Percentiles rank a stretch among this genome's conserved stretches.
Evolutionary conservation across 1,140 invertebrate genomes (phyloP).

Genomic region (Drosophila aff.): DNA sequence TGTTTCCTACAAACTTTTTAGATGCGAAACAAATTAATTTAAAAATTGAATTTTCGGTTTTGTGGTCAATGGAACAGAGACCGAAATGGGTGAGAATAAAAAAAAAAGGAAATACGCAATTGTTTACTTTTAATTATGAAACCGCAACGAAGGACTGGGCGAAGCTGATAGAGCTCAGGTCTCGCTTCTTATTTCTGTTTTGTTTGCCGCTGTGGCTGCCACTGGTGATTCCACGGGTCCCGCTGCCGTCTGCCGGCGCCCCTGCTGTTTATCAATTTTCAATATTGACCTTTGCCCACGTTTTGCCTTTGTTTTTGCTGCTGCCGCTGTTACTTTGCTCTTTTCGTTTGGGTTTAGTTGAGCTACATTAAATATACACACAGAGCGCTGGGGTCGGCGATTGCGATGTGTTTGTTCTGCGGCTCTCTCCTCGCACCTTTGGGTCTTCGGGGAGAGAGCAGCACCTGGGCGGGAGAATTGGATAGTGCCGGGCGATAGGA

Average conservation of each 20-base stretch:
- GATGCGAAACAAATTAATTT: conserved; percentile 59
- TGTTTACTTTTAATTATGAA: conserved; percentile 81
- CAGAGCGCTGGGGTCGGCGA: conserved; percentile 9
- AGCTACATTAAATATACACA: conserved; percentile 72
- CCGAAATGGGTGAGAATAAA: conserved; percentile 6
- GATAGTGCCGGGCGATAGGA: conserved; percentile 21
- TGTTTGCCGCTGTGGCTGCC: conserved; percentile 25
- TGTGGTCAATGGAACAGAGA: conserved; percentile 19
- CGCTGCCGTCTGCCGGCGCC: conserved; percentile 11
- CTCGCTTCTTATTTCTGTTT: conserved; percentile 45
- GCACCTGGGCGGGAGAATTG: conserved; percentile 34
- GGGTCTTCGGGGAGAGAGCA: conserved; percentile 14
- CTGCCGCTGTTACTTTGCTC: conserved; percentile 32
- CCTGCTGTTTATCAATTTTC: conserved; percentile 79
- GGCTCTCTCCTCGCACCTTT: conserved; percentile 66
- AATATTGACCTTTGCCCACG: conserved; percentile 77
- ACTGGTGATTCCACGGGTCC: conserved; percentile 26
- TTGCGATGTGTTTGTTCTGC: conserved; percentile 57
- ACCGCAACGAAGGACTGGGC: conserved; percentile 54
- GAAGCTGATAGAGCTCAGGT: conserved; percentile 58
- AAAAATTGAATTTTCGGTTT: conserved; percentile 67
- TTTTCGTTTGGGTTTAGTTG: conserved; percentile 60
- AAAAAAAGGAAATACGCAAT: conserved; percentile 26
- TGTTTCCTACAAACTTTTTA: conserved; percentile 32
- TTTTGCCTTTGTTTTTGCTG: conserved; percentile 55